Evolutionary conservation across 2,797 vertebrate species (phyloP), one percentile per base, ranked within the genome.

Genomic region (Esox masquinongy): DNA sequence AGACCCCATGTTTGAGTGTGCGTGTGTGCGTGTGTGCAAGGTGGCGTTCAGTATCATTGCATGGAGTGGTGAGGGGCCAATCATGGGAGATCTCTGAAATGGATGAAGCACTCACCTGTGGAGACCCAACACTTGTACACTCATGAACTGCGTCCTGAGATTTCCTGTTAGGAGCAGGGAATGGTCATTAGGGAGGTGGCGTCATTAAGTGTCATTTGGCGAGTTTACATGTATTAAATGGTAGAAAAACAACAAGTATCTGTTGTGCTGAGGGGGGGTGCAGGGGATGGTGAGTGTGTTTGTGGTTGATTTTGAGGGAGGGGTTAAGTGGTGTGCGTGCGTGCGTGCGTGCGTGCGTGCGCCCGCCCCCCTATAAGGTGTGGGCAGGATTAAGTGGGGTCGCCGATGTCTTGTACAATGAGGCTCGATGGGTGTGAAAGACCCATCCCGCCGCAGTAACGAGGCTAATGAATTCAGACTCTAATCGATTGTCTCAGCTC

Each of bases 381-480:
- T 83, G 83, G 88, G 89, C 80, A 85, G 90, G 92, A 93, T 94
- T 94, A 92, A 93, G 91, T 90, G 88, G 85, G 88, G 91, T 92
- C 89, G 93, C 87, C 84, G 87, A 88, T 92, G 91, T 92, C 91
- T 92, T 89, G 89, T 93, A 94, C 93, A 93, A 94, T 93, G 90
- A 91, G 90, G 88, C 87, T 83, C 93, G 92, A 93, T 94, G 91
- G 90, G 92, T 93, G 92, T 94, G 92, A 94, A 94, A 93, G 92
- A 88, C 91, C 90, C 89, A 93, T 93, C 92, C 92, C 84, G 82
- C 89, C 70, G 90, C 82, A 88, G 93, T 97, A 96, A 96, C 95
- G 93, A 95, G 94, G 92, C 94, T 97, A 96, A 98, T 97, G 94
- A 97, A 97, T 97, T 97, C 95, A 95, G 94, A 95, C 96, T 95